These are phyloP conservation scores for Sarcophaga variegata DNA, from an alignment of 2,888 invertebrate genomes.

Conservation along the genomic window DNA sequence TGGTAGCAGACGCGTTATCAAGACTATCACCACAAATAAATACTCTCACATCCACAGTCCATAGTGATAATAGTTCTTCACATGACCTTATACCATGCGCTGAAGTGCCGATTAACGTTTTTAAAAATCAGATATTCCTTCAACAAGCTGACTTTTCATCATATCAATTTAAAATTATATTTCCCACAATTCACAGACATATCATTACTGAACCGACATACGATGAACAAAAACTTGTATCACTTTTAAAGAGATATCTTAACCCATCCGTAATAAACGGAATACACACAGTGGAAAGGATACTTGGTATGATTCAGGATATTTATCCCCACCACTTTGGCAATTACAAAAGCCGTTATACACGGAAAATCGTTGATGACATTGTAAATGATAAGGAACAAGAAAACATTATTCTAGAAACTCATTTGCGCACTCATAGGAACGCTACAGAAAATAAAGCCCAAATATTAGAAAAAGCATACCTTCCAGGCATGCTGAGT, in stretches of 20 bases:
- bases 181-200: conserved; percentile 19
- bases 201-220: no score
- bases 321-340: conserved; percentile 7
- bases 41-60: not conserved
- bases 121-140: conserved; percentile 46
- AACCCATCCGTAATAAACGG: conserved; percentile 53
- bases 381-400: conserved; percentile 3
- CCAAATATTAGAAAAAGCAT: not conserved
- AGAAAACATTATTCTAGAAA: not conserved
- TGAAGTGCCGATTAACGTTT: conserved; percentile 42
- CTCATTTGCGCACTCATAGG: conserved; percentile 17
- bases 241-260: conserved; percentile 7
- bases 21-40: not conserved
- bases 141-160: not conserved
- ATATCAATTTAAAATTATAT: conserved; percentile 34
- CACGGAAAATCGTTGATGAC: not conserved
- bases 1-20: conserved; percentile 74
- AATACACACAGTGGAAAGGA: conserved; percentile 20
- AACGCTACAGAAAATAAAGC: conserved; percentile 24
- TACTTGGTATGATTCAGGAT: conserved; percentile 18
- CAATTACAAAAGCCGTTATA: conserved; percentile 23
- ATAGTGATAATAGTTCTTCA: conserved; percentile 12
- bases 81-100: conserved; percentile 5
- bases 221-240: no score
- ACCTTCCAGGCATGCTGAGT: not conserved